Base-by-base conservation (phyloP, 2,888 invertebrate species). In the Brenthis ino region DNA sequence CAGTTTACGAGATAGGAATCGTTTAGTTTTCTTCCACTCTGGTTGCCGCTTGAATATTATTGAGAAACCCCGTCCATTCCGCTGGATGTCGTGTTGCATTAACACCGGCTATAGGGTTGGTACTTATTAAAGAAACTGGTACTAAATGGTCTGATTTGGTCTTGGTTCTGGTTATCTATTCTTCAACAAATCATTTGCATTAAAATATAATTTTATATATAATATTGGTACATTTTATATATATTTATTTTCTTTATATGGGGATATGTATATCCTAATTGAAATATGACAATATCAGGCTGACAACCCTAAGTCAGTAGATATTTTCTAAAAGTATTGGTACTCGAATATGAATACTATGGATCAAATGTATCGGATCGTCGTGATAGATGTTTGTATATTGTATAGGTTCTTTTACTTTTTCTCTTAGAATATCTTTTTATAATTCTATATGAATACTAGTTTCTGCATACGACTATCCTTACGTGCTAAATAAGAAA, bases 81-180 rank as follows among this genome's bases (percentile, higher is more conserved):
- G 60, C 60, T 64, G 65, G 60, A 65, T 70, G 71, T 72, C 75
- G 70, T 60, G 64, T 70, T 67, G 69, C 70, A 70, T 70, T 73
- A 74, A 61, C 57, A 70, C 66, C 24, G 28, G n/a, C 48, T 50
- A 50, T 50, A 60, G 60, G 60, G 60, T 50, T 60, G 60, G 24
- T 28, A 60, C 60, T 12, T 50, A 28, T 60, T 48, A 60, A 60
- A 33, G 24, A 16, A 60, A 60, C n/a, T 50, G 56, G 57, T 55
- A 54, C 51, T 57, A 50, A n/a, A 11, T 3, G 50, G 60, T 13
- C 1, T 20, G 1, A 1, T 20, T 20, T 20, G 20, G 20, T 20
- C 20, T 20, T 20, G 20, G 20, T 20, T 20, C 20, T 20, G 20
- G 20, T 20, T 20, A 20, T 20, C 5, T 12, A 24, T 6, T 50